Conservation (phyloP, 2,797 vertebrate genomes). For the Phrynocephalus forsythii region DNA sequence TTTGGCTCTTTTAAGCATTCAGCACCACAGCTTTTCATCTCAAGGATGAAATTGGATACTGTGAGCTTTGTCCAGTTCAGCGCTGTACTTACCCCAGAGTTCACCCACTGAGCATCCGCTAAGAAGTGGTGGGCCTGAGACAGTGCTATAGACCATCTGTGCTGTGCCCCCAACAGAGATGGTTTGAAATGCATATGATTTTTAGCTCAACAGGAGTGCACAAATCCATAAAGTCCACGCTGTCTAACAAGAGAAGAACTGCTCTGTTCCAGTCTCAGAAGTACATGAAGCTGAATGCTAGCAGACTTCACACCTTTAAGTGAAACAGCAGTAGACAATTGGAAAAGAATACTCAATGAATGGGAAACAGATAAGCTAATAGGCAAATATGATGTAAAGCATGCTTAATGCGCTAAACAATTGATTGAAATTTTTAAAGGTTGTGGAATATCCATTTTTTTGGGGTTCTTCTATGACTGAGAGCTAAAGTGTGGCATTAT, state of each 20-base stretch:
- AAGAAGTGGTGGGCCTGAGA: fast-evolving
- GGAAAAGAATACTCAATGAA: background rate
- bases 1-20: constrained; percentile 18
- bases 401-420: background rate
- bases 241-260: background rate
- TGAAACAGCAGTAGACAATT: background rate
- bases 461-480: background rate
- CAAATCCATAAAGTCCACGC: background rate
- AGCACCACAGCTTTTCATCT: background rate
- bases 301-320: background rate
- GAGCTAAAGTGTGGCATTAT: background rate
- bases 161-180: background rate
- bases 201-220: background rate
- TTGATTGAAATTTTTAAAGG: background rate
- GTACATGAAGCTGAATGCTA: background rate
- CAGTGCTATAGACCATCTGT: background rate
- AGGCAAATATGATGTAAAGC: background rate
- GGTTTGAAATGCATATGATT: background rate
- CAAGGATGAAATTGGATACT: constrained; percentile 31
- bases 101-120: constrained; percentile 23
- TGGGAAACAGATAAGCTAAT: background rate
- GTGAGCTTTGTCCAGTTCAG: constrained; percentile 9
- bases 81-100: background rate
- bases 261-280: background rate
- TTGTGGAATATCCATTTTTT: background rate